Evolutionary conservation across 2,797 vertebrate genomes (phyloP), one percentile per base, ranked within the genome.

Genomic region (Sebastes nivosus): DNA sequence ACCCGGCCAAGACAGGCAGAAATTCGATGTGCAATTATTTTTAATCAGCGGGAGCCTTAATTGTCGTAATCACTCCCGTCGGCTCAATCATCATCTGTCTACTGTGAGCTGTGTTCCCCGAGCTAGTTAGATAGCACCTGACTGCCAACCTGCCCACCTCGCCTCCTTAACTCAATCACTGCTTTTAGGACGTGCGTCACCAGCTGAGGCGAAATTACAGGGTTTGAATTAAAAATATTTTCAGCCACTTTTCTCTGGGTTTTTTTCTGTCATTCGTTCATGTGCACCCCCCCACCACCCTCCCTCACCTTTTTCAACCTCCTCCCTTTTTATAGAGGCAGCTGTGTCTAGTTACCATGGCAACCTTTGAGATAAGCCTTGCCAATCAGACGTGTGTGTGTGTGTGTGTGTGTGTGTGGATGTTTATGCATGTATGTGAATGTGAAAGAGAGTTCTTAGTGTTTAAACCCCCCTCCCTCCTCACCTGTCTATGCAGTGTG

Each of bases 281-380:
- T 74, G 80, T 77, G 16, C 58, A 6, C 18, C 71, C 29, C 29
- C 9, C 22, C 50, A 9, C 1, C 63, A 38, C 2, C 36, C 66
- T 52, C 55, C 36, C 60, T 76, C 80, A 84, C 79, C 80, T 86
- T 80, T 84, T 67, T 70, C 64, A 69, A 75, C 78, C 79, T 77
- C 32, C 67, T 77, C 38, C 76, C 54, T 67, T 87, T 83, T 75
- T 61, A 52, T 60, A 63, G 66, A 80, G 72, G 80, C 80, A 85
- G 89, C 91, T 89, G 83, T 89, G 88, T 75, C 85, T 68, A 78
- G 93, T 94, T 92, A 69, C 93, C 87, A 89, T 88, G 88, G 89
- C 50, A 89, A 93, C 92, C 8, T 9, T 13, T 32, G 74, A 52
- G 50, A 82, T 88, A 88, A 87, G 81, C 85, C 83, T 79, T 78